Base-by-base conservation (phyloP, 2,113 vertebrate genomes). In the Neodon shergylaensis region DNA sequence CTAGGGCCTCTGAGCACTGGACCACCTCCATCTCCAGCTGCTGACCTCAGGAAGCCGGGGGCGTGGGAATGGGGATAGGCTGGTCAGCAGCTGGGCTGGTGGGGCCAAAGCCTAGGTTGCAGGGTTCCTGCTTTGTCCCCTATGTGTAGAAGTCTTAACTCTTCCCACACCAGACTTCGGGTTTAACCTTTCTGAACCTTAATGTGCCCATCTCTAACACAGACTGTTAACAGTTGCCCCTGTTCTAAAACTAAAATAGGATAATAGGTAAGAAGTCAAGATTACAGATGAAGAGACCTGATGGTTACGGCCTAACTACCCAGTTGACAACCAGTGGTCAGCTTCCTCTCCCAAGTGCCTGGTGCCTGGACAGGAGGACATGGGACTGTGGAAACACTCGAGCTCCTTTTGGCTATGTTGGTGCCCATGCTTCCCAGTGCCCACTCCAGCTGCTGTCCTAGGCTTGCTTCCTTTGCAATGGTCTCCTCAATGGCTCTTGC, bases 31-130 rank as follows among this genome's bases (percentile, higher is more conserved):
- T 82, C 94, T 88, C 92, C 94, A 95, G 95, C 86, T 92, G 97
- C 91, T 97, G 94, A 97, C 95, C 97, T 97, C 94, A 95, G 95
- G 94, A 97, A 97, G 90, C 89, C 77, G 94, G 1, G 92, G 76
- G 88, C 94, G 9, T 97, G 97, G 92, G 93, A 97, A 97, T 91
- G 42, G 49, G 73, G 94, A 91, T 70, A 92, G 72, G 66, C 85
- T 94, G 92, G 78, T 47, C 86, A 96, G 54, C 85, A 96, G 94
- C 97, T 91, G 85, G 88, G 49, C 97, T 85, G 84, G 52, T 39
- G 54, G 61, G 58, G 81, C 92, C 58, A 12, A 28, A 52, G 78
- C 73, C 89, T 93, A 72, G 74, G 83, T 52, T 91, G 33, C n/a
- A 89, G 52, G 54, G 65, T 58, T 95, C 54, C 86, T 88, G 54